Evolutionary conservation across 2,113 vertebrate genomes (phyloP).

Genomic region (Gulo gulo): DNA sequence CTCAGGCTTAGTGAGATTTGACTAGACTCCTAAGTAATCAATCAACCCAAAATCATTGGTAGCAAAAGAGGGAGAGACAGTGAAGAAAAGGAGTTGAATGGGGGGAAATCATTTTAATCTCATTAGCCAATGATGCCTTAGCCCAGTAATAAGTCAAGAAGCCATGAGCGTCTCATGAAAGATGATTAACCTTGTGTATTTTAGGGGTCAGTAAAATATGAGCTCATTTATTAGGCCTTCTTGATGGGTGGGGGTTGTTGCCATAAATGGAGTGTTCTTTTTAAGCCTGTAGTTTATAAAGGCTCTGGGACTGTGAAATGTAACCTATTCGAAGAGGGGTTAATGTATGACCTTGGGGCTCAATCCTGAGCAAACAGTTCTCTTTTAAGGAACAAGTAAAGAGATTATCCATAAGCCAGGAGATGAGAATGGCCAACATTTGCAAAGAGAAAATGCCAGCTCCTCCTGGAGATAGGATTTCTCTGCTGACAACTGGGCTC

Average conservation of each 20-base stretch:
- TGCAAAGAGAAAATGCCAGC: neutral
- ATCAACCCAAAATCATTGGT: conserved; percentile 40
- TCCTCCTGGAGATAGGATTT: neutral
- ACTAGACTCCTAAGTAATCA: conserved; percentile 5
- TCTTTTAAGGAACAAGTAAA: neutral
- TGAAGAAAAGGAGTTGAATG: conserved; percentile 27
- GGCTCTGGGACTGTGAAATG: neutral
- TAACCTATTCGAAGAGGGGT: neutral
- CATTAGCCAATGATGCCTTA: conserved; percentile 67
- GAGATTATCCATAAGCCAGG: neutral
- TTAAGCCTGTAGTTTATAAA: neutral
- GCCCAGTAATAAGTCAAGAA: conserved; percentile 66
- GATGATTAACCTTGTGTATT: conserved; percentile 75
- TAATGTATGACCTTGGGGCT: conserved; percentile 5
- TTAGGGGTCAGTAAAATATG: conserved; percentile 65
- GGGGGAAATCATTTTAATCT: conserved; percentile 67
- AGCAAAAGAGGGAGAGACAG: neutral
- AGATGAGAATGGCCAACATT: neutral
- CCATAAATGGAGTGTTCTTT: neutral
- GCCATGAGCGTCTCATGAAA: conserved; percentile 47
- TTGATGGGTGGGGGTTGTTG: neutral
- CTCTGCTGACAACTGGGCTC: neutral
- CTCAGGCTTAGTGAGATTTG: neutral
- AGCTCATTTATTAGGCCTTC: conserved; percentile 64
- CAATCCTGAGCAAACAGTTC: neutral